Evolutionary conservation across 2,888 invertebrate genomes (phyloP).

Genomic region (Cybosia mesomella): DNA sequence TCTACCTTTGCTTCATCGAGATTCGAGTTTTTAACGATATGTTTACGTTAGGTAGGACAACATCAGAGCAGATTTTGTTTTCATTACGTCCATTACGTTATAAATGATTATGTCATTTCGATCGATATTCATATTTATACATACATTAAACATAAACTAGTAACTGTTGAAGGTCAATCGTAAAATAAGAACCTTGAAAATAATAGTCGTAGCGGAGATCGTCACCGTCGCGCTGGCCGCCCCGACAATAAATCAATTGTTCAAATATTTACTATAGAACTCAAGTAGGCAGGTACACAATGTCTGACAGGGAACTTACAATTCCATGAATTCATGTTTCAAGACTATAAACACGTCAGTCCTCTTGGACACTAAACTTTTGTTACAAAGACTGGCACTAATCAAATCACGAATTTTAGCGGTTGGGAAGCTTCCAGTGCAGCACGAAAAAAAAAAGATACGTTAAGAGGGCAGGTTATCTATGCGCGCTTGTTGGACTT

Average conservation of each 20-base stretch:
- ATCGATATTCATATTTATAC: slow-evolving; percentile 9
- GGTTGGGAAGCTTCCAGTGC: not conserved
- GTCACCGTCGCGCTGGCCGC: not conserved
- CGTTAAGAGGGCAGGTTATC: not conserved
- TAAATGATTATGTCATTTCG: slow-evolving; percentile 15
- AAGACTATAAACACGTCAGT: not conserved
- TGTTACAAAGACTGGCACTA: not conserved
- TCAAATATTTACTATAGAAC: not conserved
- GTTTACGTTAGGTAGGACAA: slow-evolving; percentile 17
- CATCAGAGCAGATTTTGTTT: slow-evolving; percentile 11
- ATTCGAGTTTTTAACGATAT: slow-evolving; percentile 21
- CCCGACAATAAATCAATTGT: not conserved
- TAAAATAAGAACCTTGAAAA: slow-evolving; percentile 11
- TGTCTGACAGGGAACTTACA: not conserved
- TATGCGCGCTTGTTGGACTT: too few species aligned
- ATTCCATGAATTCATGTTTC: not conserved
- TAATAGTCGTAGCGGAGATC: slow-evolving; percentile 9
- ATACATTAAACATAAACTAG: slow-evolving; percentile 1
- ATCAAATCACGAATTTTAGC: not conserved
- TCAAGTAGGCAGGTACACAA: not conserved
- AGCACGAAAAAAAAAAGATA: not conserved
- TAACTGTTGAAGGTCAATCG: slow-evolving; percentile 19
- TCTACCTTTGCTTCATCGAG: slow-evolving; percentile 14
- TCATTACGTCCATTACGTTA: slow-evolving; percentile 11
- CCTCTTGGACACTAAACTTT: not conserved